These are phyloP conservation scores for Nothocercus nigrocapillus DNA, from an alignment of 2,113 vertebrate species.

Conservation along the genomic window DNA sequence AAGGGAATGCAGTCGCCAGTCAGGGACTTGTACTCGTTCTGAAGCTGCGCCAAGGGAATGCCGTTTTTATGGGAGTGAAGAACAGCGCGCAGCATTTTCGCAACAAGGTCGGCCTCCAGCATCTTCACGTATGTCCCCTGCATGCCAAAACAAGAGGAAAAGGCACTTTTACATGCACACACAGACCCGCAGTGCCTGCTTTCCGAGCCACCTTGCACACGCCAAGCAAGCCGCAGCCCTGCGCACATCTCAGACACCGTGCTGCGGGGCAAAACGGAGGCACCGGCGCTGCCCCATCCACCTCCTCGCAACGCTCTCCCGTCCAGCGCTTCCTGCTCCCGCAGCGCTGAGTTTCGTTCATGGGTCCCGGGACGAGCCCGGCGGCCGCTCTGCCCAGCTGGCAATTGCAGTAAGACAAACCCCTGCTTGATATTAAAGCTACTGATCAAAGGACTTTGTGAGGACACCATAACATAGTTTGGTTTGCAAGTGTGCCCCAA, in stretches of 20 bases:
- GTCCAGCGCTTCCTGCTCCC: background rate
- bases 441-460: background rate
- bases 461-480: fast-evolving
- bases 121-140: slow-evolving; percentile 75
- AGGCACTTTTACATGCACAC: background rate
- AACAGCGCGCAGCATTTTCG: slow-evolving; percentile 89
- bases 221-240: no score
- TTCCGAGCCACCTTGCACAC: background rate
- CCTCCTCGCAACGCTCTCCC: no score
- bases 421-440: background rate
- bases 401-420: background rate
- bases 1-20: slow-evolving; percentile 89
- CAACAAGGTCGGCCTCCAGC: slow-evolving; percentile 82
- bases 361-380: no score
- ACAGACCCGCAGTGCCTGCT: background rate
- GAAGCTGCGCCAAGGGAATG: slow-evolving; percentile 79
- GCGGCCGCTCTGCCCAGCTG: no score
- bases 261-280: no score
- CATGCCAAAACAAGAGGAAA: background rate
- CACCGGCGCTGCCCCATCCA: no score
- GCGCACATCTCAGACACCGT: no score
- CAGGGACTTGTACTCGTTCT: slow-evolving; percentile 84
- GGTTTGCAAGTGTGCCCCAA: background rate
- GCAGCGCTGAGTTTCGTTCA: fast-evolving
- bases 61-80: slow-evolving; percentile 89